Base-by-base conservation (phyloP, 2,113 vertebrate genomes). In the Corythoichthys intestinalis region DNA sequence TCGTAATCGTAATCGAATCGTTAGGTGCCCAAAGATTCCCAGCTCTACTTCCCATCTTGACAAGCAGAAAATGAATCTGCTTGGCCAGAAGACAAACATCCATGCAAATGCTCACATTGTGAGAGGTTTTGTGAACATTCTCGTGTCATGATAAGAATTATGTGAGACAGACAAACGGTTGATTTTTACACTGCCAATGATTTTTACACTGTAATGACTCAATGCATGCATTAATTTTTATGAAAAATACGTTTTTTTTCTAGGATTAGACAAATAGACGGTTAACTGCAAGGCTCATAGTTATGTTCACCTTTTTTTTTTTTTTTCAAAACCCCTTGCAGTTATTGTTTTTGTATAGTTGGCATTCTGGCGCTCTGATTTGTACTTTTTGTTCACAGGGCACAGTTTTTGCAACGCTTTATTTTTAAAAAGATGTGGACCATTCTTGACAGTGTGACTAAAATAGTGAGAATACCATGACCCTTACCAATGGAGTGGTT, bases 121-220 rank as follows among this genome's bases (percentile, higher is more conserved):
- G 47, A 49, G 72, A 67, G 9, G 37, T 17, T 48, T 12, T 66
- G 66, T 53, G 72, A 64, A 46, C 62, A 49, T 54, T 62, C 57
- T 35, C 6, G 60, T 63, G 60, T 74, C 28, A 17, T 60, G 65
- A 28, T 50, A 75, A 65, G 71, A 72, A 85, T 82, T 77, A 10
- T 1, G 50, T 37, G 12, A 69, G 48, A 71, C n/a, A 59, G 69
- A 66, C 79, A 57, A 74, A 64, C 57, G 50, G 44, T 2, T 44
- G 48, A 58, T 53, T 61, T 28, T 28, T 28, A 28, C 20, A 28
- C 20, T 28, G 20, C 20, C 20, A 41, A 41, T 4, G 4, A 54
- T 7, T 67, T 69, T 44, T 47, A 12, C 71, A 70, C 41, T 10
- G n/a, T 66, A 69, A 71, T 57, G 71, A 74, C 41, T 63, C 17